Evolutionary conservation across 2,888 invertebrate genomes (phyloP).

Genomic region (Plemyria rubiginata): DNA sequence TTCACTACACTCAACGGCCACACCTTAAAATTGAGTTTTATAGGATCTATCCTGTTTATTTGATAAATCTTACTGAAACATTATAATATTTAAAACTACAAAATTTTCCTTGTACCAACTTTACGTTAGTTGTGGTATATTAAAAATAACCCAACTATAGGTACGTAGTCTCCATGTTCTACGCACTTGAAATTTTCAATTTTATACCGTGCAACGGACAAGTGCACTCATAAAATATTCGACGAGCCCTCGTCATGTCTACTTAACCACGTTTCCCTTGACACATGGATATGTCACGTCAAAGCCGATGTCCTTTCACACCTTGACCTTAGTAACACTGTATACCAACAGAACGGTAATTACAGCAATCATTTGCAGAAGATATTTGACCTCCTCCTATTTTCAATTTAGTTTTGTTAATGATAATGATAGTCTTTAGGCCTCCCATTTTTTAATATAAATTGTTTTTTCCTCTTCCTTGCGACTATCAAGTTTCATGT

Average conservation of each 20-base stretch:
- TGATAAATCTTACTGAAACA: background rate
- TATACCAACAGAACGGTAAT: slow-evolving; percentile 25
- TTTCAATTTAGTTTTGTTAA: slow-evolving; percentile 6
- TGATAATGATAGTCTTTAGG: slow-evolving; percentile 22
- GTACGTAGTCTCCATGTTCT: background rate
- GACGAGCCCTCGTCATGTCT: slow-evolving; percentile 40
- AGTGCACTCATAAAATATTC: slow-evolving; percentile 44
- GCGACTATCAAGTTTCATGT: slow-evolving; percentile 29
- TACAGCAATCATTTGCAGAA: slow-evolving; percentile 31
- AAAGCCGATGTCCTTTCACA: slow-evolving; percentile 65
- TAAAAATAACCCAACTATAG: too few relatives aligned
- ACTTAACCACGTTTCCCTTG: slow-evolving; percentile 72
- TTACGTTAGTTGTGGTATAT: too few relatives aligned
- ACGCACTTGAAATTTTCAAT: slow-evolving; percentile 4
- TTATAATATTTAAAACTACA: background rate
- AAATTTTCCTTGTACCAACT: slow-evolving; percentile 3
- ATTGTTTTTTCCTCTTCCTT: slow-evolving; percentile 19
- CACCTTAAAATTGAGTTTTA: background rate
- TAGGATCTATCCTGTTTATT: background rate
- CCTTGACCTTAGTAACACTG: slow-evolving; percentile 57
- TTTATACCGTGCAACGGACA: slow-evolving; percentile 24
- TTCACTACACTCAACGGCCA: too few relatives aligned
- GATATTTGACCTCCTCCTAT: slow-evolving; percentile 15
- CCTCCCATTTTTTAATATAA: slow-evolving; percentile 14
- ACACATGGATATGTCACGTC: slow-evolving; percentile 54